Evolutionary conservation across 1,140 invertebrate species (phyloP).

Genomic region (Gyrodactylus salaris): DNA sequence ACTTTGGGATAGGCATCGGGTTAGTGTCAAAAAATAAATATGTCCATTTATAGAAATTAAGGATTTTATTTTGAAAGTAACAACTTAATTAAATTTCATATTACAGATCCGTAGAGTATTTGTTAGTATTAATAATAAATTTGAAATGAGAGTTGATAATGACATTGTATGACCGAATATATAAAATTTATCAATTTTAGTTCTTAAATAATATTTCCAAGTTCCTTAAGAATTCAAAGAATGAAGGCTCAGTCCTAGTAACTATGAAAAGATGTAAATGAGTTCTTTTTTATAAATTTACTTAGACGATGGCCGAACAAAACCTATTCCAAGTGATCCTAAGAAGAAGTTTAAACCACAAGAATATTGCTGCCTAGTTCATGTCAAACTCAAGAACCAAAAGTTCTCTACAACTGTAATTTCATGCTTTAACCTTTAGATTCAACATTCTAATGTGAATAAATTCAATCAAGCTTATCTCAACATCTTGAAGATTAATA

Average conservation of each 20-base stretch:
- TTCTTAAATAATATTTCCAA: not conserved
- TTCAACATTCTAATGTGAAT: not conserved
- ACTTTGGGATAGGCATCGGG: conserved; percentile 4
- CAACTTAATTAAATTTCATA: no score
- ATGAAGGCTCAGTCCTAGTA: not conserved
- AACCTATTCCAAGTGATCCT: not conserved
- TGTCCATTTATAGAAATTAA: no score
- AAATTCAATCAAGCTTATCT: not conserved
- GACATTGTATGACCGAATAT: not conserved
- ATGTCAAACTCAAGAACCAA: not conserved
- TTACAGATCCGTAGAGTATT: no score
- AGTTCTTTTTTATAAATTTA: not conserved
- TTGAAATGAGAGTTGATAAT: not conserved
- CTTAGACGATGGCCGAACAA: not conserved
- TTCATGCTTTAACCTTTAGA: no score
- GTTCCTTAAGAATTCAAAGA: not conserved
- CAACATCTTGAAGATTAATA: not conserved
- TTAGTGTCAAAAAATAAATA: no score
- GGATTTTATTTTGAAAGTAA: no score
- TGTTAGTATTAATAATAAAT: no score
- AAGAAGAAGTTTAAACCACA: not conserved
- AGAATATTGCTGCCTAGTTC: not conserved
- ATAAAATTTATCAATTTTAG: not conserved
- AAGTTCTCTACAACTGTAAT: not conserved
- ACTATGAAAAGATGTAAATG: not conserved